Base-by-base conservation (phyloP, 2,888 invertebrate species). In the Eristalis arbustorum region DNA sequence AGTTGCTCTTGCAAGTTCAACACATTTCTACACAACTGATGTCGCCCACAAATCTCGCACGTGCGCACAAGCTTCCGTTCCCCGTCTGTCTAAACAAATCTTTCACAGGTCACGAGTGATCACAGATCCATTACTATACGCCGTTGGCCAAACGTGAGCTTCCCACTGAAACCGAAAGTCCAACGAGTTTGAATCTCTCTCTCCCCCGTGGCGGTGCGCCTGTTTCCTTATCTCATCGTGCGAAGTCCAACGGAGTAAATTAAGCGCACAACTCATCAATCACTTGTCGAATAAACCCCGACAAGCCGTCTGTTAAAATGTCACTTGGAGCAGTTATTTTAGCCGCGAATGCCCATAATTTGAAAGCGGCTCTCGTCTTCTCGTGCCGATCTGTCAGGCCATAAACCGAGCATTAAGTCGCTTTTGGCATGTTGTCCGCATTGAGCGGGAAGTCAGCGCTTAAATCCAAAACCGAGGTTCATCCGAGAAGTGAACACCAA, bases 401-500 rank as follows among this genome's bases (percentile, higher is more conserved):
- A 18, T 18, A 49, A 42, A 42, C n/a, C n/a, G 42, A 5, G n/a
- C 49, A 49, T 5, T 37, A 37, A 37, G 11, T 8, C 37, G 37
- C 37, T 37, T 37, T 13, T 37, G 37, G 37, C 37, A 13, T 37
- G 37, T 13, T 37, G 37, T 1, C 37, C 37, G 13, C 37, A 13
- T 37, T 37, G 37, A 37, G 13, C 13, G 37, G 11, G 34, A 34
- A 2, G 34, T 6, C 34, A 34, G 11, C 49, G 18, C 6, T 25
- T 25, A 25, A 25, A 25, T 25, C 10, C 31, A 31, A 8, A 10
- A 8, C 6, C 18, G 1, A 42, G 22, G 67, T 13, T 49, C 49
- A 18, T 18, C 37, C 28, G 69, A 74, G 67, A 81, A 81, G 75
- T 75, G 28, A 75, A 66, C 13, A 2, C 22, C 23, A 22, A 66